Base-by-base conservation (phyloP, 2,113 vertebrate species). In the Aramus guarauna region DNA sequence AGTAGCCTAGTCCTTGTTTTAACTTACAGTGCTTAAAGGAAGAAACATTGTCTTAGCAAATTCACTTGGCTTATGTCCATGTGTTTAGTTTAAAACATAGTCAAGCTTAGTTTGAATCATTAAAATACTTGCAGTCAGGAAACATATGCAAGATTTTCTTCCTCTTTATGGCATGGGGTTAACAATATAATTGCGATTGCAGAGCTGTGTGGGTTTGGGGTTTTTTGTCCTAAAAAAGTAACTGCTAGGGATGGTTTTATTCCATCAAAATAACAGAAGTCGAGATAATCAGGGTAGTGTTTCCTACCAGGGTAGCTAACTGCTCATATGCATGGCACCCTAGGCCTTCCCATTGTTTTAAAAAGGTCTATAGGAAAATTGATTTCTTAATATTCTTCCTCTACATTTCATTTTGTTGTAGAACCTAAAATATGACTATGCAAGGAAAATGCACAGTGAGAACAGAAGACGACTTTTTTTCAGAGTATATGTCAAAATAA, bases 41-140 rank as follows among this genome's bases (percentile, higher is more conserved):
- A 96, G 94, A 95, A 95, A 80, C 89, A 45, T 55, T 91, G 81
- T 94, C 88, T 96, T 97, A 97, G 92, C 89, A 96, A 95, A 95
- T 91, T 91, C 78, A 55, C 71, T 75, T 96, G 94, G 96, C 92
- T 89, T 93, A 90, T 72, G 81, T 96, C 97, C 96, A 90, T 95
- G 94, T 97, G 94, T 97, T 97, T 97, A 92, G 85, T 97, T 97
- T 98, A 97, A 97, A 96, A 73, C 95, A 96, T 72, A 97, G 94
- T 97, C 95, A 95, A 94, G 96, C 90, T 97, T 97, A 96, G 94
- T 96, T 96, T 97, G 96, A 97, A 96, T 97, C 97, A 97, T 97
- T 97, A 97, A 96, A 97, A 91, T 92, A 91, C 81, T 95, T 91
- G 85, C 59, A 97, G 96, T 95, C 96, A 96, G 97, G 93, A 96